Percentiles rank a stretch among this genome's conserved stretches.
phyloP scores from a whole-genome alignment of 2,113 vertebrate species.

The Sapajus apella region DNA sequence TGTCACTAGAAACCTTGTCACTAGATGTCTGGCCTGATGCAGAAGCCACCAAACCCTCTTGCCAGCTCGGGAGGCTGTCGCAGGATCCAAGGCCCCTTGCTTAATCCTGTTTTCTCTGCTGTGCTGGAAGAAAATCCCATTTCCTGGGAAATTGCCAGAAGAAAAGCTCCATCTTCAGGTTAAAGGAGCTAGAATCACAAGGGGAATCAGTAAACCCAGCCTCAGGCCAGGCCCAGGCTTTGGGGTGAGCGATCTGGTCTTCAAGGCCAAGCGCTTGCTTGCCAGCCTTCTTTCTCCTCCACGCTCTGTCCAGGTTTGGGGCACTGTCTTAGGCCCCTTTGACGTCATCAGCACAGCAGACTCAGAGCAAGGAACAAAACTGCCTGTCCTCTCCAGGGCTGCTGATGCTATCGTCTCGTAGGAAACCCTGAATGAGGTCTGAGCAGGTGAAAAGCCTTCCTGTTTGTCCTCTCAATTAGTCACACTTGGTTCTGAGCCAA shows the following conservation, averaged over 20 bases:
- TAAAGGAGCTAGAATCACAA: neutral
- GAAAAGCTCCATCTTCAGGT: neutral
- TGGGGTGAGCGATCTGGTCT: neutral
- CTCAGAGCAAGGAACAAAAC: conserved; percentile 33
- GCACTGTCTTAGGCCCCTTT: neutral
- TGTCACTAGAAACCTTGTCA: neutral
- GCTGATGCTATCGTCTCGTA: neutral
- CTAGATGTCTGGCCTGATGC: neutral
- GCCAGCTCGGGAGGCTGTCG: neutral
- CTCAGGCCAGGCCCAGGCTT: neutral
- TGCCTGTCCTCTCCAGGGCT: neutral
- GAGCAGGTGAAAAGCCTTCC: conserved; percentile 63
- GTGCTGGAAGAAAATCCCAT: neutral
- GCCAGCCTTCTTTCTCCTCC: neutral
- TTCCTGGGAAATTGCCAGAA: neutral
- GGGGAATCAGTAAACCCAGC: neutral
- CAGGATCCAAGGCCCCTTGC: neutral
- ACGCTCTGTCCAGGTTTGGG: fast-evolving
- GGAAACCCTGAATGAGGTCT: neutral
- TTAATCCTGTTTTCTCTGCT: neutral
- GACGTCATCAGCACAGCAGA: neutral
- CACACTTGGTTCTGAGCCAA: neutral
- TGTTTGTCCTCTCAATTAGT: conserved; percentile 37
- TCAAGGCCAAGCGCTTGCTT: neutral
- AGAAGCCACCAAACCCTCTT: neutral